These are phyloP conservation scores for Platerodrilus igneus DNA, from an alignment of 2,888 invertebrate genomes.

Conservation along the genomic window DNA sequence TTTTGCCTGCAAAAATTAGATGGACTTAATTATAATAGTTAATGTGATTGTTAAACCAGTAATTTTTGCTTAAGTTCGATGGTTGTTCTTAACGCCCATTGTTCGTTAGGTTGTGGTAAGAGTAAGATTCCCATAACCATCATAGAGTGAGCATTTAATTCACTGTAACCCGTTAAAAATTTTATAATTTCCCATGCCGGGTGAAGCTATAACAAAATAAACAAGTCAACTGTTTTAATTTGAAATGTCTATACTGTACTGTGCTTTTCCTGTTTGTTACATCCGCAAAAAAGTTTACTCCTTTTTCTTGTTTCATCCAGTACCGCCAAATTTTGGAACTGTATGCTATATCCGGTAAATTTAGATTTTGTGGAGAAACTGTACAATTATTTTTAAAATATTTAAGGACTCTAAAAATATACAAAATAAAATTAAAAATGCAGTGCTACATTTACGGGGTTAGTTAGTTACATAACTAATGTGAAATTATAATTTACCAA, in stretches of 20 bases:
- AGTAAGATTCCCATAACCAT: constrained; percentile 62
- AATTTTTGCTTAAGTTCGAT: constrained; percentile 57
- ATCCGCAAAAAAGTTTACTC: constrained; percentile 55
- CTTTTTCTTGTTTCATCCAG: constrained; percentile 67
- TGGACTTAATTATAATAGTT: background rate
- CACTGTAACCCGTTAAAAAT: constrained; percentile 58
- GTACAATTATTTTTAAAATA: constrained; percentile 43
- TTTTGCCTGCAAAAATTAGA: constrained; percentile 51
- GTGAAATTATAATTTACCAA: too few species aligned
- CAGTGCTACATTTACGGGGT: too few species aligned
- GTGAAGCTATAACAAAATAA: too few species aligned
- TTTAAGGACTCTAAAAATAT: constrained; percentile 41
- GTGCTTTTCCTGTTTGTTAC: constrained; percentile 59
- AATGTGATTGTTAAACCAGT: constrained; percentile 47
- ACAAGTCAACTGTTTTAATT: too few species aligned
- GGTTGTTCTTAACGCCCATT: constrained; percentile 61
- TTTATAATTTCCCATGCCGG: constrained; percentile 56
- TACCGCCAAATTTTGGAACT: constrained; percentile 67
- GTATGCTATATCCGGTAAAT: constrained; percentile 49
- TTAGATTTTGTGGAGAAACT: constrained; percentile 35
- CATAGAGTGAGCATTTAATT: constrained; percentile 64
- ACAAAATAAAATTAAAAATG: too few species aligned
- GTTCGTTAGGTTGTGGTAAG: constrained; percentile 59
- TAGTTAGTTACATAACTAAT: too few species aligned
- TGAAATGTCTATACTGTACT: too few species aligned